Conservation (phyloP, 2,888 invertebrate species). For the Drosophila barbarae region DNA sequence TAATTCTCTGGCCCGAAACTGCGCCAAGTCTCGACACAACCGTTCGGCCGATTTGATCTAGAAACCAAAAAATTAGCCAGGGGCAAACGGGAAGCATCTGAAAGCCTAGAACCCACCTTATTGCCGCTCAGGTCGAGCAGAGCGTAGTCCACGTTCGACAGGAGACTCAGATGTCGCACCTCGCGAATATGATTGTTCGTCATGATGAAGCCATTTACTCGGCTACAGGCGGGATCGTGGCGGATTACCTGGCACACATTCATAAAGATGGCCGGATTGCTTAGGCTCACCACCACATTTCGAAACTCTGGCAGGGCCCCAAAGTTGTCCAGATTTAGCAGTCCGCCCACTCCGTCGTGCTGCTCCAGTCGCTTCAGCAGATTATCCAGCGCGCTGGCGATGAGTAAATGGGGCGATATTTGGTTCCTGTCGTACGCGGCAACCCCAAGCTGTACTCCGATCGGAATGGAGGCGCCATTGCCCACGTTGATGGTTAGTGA, state of each 20-base stretch:
- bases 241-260: conserved; percentile 67
- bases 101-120: conserved; percentile 44
- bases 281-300: conserved; percentile 65
- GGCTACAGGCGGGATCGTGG: conserved; percentile 70
- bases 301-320: conserved; percentile 52
- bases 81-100: fast-evolving
- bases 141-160: conserved; percentile 66
- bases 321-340: conserved; percentile 73
- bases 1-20: conserved; percentile 67
- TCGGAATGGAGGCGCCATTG: conserved; percentile 51
- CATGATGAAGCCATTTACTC: conserved; percentile 70
- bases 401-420: conserved; percentile 65
- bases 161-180: conserved; percentile 64
- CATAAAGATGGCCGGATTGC: conserved; percentile 67
- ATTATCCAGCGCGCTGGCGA: conserved; percentile 53
- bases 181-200: conserved; percentile 65
- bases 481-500: conserved; percentile 60
- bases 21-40: conserved; percentile 64
- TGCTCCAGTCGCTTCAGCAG: conserved; percentile 57
- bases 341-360: conserved; percentile 52
- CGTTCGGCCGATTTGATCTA: conserved; percentile 63
- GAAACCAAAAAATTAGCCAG: background rate
- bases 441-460: conserved; percentile 70
- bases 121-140: conserved; percentile 72
- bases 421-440: conserved; percentile 66